Evolutionary conservation across 1,140 invertebrate species (phyloP), one percentile per base, ranked within the genome.

Genomic region (Octopus bimaculoides): DNA sequence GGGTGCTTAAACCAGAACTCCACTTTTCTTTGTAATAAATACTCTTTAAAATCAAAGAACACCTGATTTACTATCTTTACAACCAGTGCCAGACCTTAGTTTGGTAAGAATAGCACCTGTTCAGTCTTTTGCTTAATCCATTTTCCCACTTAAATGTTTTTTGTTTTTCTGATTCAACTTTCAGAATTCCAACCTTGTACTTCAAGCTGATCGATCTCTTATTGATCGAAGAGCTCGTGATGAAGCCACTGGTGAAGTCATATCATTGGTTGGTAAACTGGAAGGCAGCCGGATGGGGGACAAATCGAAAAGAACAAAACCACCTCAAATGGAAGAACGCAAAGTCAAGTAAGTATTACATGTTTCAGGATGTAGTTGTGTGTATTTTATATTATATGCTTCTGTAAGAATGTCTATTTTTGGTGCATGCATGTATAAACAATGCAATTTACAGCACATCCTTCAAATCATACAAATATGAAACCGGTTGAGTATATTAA

Each of bases 241-340:
- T 98, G 98, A 99, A 92, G 96, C 98, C 5, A 99, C 98, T 0
- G 98, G 98, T 71, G 98, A 99, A 91, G 98, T 99, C 85, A 93
- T 98, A 89, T 96, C 98, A 75, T 92, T 99, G 83, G 94, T 95
- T 52, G 97, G 97, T 0, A 97, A 98, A 89, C 90, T 99, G 14
- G 92, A 93, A n/a, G 96, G 96, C 9, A 97, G 95, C 0, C 92
- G 94, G 82, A 99, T 99, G 98, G 98, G 98, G 3, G 98, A 99
- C 90, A 20, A 96, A 94, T 89, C 97, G 95, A 77, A 86, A 80
- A 86, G 66, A 94, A 95, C 81, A 94, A 96, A 88, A 84, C 88
- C 90, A 69, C 89, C 90, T 81, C 87, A 87, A 78, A 91, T 89
- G 79, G 96, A 97, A 89, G 96, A 98, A 91, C 92, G 95, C 75